Percentiles rank a stretch among this genome's conserved stretches.
phyloP scores from a whole-genome alignment of 1,140 invertebrate genomes.

The Leptinotarsa lineolata region DNA sequence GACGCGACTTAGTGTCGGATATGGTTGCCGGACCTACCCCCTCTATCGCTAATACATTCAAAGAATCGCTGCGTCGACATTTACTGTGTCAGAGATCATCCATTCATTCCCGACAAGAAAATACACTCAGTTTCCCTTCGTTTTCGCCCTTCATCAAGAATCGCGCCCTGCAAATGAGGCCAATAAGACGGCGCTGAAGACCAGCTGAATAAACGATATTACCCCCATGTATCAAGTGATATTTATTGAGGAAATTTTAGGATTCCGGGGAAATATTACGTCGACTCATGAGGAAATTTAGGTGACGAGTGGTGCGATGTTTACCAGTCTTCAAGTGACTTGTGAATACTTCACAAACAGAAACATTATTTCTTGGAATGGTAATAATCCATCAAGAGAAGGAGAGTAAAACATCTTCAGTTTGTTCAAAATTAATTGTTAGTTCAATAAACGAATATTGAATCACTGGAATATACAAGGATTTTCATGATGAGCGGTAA shows the following conservation, averaged over 20 bases:
- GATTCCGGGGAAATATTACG: not conserved
- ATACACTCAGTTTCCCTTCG: conserved; percentile 2
- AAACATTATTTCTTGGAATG: no score
- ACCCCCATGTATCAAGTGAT: not conserved
- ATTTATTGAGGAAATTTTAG: not conserved
- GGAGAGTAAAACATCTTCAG: no score
- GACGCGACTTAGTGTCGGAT: conserved; percentile 4
- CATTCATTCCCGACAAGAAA: conserved; percentile 9
- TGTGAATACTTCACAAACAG: no score
- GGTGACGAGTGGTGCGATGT: no score
- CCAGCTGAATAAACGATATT: conserved; percentile 2
- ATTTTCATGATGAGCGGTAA: no score
- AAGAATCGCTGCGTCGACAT: conserved; percentile 24
- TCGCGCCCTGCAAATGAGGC: not conserved
- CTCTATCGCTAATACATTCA: conserved; percentile 23
- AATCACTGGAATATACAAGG: no score
- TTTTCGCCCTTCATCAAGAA: not conserved
- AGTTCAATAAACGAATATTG: no score
- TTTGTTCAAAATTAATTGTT: no score
- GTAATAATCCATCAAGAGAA: no score
- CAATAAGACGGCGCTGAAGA: not conserved
- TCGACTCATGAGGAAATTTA: not conserved
- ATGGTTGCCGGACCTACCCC: conserved; percentile 8
- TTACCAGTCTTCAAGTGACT: no score
- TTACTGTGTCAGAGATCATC: conserved; percentile 13